phyloP scores from a whole-genome alignment of 2,888 invertebrate species.

The Apodemia zela region DNA sequence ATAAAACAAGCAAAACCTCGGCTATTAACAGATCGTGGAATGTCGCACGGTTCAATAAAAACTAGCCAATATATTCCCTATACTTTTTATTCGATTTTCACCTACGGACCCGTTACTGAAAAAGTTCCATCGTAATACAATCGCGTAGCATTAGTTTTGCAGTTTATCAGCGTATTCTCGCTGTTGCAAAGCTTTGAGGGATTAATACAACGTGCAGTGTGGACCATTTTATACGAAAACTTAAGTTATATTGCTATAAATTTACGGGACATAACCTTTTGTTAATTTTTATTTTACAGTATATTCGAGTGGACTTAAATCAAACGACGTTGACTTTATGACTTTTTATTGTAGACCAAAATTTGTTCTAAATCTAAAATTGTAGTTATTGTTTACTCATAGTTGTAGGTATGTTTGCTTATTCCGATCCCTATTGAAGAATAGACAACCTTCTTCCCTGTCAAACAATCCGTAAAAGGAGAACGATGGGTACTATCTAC shows the following conservation, averaged over 20 bases:
- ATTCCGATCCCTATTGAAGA: too few relatives aligned
- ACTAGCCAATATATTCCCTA: constrained; percentile 58
- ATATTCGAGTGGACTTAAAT: too few relatives aligned
- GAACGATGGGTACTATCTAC: too few relatives aligned
- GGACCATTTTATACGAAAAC: constrained; percentile 31
- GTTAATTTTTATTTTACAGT: background rate
- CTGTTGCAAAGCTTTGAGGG: constrained; percentile 72
- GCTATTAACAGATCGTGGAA: constrained; percentile 63
- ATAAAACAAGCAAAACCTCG: constrained; percentile 46
- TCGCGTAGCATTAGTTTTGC: constrained; percentile 71
- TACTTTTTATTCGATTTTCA: constrained; percentile 67
- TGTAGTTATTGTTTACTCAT: too few relatives aligned
- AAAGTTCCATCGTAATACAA: constrained; percentile 77
- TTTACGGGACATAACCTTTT: background rate
- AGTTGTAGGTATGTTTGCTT: too few relatives aligned
- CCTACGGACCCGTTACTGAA: constrained; percentile 59
- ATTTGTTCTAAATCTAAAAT: too few relatives aligned
- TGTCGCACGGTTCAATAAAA: constrained; percentile 57
- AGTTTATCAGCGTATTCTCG: constrained; percentile 68
- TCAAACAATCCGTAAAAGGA: too few relatives aligned
- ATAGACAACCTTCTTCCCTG: too few relatives aligned
- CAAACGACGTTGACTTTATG: too few relatives aligned
- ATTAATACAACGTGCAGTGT: constrained; percentile 62
- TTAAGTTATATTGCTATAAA: constrained; percentile 9
- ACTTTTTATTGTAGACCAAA: too few relatives aligned